These are phyloP conservation scores for Cremastinae sp. DNA, from an alignment of 2,888 invertebrate species.

Conservation along the genomic window DNA sequence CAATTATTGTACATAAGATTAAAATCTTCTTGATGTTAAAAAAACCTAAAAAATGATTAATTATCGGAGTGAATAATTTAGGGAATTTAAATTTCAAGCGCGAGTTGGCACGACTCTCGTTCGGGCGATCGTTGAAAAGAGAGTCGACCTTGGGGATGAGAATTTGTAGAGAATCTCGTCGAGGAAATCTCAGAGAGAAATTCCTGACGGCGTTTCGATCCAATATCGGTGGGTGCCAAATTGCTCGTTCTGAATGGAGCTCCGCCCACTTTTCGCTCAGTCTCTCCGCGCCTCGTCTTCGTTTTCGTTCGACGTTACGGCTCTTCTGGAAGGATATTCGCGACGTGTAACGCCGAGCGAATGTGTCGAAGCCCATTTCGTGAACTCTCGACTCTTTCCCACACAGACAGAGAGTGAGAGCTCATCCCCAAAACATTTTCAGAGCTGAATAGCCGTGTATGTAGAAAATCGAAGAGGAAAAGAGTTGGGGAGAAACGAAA, in stretches of 20 bases:
- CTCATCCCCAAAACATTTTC: conserved; percentile 51
- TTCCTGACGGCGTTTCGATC: conserved; percentile 66
- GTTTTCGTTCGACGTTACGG: conserved; percentile 29
- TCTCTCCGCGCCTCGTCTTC: conserved; percentile 29
- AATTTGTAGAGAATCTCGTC: conserved; percentile 25
- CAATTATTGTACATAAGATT: too few species aligned
- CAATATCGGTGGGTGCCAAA: conserved; percentile 74
- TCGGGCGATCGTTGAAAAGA: conserved; percentile 23
- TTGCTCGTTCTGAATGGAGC: conserved; percentile 73
- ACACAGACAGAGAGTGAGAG: conserved; percentile 45
- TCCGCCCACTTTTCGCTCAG: conserved; percentile 57
- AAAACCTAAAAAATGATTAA: too few species aligned
- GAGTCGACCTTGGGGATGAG: conserved; percentile 30
- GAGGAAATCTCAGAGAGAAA: conserved; percentile 51
- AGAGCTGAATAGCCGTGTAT: conserved; percentile 42
- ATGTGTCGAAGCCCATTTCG: conserved; percentile 54
- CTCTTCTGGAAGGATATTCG: conserved; percentile 47
- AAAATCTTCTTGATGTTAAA: too few species aligned
- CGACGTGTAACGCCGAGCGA: conserved; percentile 47
- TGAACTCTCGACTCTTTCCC: conserved; percentile 49
- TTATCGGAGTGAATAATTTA: too few species aligned
- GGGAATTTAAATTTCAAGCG: conserved; percentile 17
- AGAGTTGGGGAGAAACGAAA: conserved; percentile 46
- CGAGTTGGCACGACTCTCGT: conserved; percentile 36
- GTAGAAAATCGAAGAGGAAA: conserved; percentile 25